A percentile compares a stretch with the other conserved stretches of the same genome.
phyloP scores from a whole-genome alignment of 2,797 vertebrate genomes.

The Caiman crocodilus region DNA sequence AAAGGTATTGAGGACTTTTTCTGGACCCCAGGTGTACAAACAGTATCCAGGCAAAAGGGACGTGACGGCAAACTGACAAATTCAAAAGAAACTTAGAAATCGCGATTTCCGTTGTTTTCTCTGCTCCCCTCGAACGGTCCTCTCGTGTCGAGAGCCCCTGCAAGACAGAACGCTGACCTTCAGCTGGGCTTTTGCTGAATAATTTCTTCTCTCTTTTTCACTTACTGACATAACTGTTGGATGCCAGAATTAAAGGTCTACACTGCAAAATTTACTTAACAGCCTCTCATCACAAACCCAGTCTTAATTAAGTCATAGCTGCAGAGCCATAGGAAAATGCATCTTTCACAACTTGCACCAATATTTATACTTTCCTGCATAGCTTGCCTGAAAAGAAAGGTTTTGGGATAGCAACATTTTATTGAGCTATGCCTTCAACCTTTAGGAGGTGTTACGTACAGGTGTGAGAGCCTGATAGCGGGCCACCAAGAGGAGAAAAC shows the following conservation, averaged over 20 bases:
- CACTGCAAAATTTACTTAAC: neutral
- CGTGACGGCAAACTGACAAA: neutral
- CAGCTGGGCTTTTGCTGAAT: neutral
- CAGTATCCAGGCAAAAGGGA: neutral
- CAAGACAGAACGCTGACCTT: neutral
- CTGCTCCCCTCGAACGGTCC: neutral
- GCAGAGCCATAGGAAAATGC: neutral
- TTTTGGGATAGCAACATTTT: neutral
- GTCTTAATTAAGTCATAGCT: neutral
- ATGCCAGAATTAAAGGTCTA: neutral
- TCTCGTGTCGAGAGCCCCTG: neutral
- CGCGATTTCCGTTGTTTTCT: neutral
- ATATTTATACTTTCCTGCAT: neutral
- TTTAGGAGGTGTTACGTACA: neutral
- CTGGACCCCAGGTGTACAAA: neutral
- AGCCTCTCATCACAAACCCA: neutral
- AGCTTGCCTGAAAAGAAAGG: neutral
- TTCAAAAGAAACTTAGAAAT: neutral
- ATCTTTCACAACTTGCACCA: neutral
- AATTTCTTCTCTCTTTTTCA: neutral
- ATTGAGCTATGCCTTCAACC: neutral
- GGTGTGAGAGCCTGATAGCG: constrained; percentile 6
- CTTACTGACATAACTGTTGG: neutral
- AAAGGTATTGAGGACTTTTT: neutral
- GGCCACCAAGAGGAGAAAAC: neutral